Evolutionary conservation across 35 echinoderm and acorn worm species (phyloP).

Genomic region (Holothuria glaberrima): DNA sequence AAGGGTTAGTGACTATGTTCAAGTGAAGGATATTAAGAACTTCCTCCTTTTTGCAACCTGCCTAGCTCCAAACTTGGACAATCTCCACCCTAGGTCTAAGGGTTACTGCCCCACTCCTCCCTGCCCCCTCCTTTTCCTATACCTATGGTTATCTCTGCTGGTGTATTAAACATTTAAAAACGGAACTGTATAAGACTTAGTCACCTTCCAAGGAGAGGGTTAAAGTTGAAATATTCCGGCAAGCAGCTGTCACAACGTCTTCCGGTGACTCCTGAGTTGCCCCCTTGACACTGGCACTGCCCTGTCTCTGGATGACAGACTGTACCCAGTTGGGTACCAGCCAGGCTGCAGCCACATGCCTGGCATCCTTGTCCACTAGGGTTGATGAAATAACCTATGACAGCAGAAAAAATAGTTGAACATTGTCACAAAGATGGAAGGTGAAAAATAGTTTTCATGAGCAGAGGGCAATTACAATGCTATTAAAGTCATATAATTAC

Average conservation of each 20-base stretch:
- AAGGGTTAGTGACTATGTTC: no score
- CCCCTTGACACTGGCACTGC: constrained; percentile 78
- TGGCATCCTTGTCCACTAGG: constrained; percentile 70
- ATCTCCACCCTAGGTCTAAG: no score
- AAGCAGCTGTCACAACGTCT: constrained; percentile 82
- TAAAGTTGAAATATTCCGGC: constrained; percentile 86
- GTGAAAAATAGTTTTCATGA: no score
- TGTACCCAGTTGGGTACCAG: constrained; percentile 34
- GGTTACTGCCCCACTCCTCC: no score
- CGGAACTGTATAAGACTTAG: background rate
- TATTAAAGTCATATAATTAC: no score
- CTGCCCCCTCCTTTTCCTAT: no score
- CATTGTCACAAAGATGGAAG: background rate
- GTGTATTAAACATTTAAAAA: no score
- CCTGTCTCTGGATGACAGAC: constrained; percentile 74
- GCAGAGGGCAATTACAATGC: no score
- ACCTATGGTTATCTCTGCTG: no score
- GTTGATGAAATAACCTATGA: constrained; percentile 57
- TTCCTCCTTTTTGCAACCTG: no score
- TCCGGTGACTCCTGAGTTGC: constrained; percentile 78
- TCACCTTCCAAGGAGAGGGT: constrained; percentile 77
- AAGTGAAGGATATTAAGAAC: no score
- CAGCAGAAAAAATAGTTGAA: constrained; percentile 5
- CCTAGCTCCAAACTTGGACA: no score
- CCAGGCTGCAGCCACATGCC: constrained; percentile 79